Evolutionary conservation across 2,888 invertebrate genomes (phyloP), one percentile per base, ranked within the genome.

Genomic region (Pemphredon lugubris): DNA sequence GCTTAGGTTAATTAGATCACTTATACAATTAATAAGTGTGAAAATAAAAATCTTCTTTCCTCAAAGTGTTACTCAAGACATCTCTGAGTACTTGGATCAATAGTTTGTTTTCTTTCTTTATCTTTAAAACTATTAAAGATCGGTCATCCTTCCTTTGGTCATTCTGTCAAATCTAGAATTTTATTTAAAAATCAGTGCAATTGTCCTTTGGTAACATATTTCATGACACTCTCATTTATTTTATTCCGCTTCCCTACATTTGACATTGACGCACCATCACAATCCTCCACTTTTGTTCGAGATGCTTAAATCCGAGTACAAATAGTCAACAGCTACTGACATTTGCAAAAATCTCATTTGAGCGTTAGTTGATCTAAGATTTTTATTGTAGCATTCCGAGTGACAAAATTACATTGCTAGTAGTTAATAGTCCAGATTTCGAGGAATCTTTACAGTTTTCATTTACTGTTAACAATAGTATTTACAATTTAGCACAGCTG

Each of bases 151-250:
- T 73, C 58, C 79, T 84, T 84, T 84, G 82, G 82, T 83, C 82
- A 80, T 83, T 77, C 58, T 77, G 69, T 75, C 59, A 48, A 54
- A 66, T 77, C 77, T 81, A 82, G 26, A 77, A 70, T 47, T 77
- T 66, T 51, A 55, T 79, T 76, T 65, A 79, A 80, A 84, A 83
- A 80, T 77, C 76, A 72, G 61, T 69, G 65, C 76, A 75, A 77
- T 68, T 76, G 81, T 72, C 83, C 80, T 87, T 87, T 83, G 87
- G 86, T 86, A 86, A 84, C 86, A 86, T 87, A 68, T 83, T 84
- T 78, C 76, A 77, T 44, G 55, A 70, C 65, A 39, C 34, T 14
- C 34, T 58, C 32, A 48, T 47, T 74, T 64, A 75, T 54, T 67
- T 53, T 50, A 61, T 55, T 18, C 65, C 51, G 47, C 47, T 39